Base-by-base conservation (phyloP, 35 echinoderm and acorn worm species). In the Anneissia japonica region DNA sequence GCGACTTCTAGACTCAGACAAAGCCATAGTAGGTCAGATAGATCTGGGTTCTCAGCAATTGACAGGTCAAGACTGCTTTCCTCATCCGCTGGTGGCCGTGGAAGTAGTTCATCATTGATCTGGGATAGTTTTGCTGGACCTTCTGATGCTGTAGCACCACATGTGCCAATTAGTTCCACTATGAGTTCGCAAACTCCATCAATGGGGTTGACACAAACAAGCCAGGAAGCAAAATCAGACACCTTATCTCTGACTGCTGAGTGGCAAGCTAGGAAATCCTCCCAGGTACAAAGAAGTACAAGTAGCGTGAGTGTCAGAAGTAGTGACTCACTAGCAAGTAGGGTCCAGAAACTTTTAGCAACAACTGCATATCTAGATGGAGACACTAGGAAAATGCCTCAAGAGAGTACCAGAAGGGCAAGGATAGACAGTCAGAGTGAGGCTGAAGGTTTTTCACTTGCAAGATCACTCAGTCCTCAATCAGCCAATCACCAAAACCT, bases 281-380 rank as follows among this genome's bases (percentile, higher is more conserved):
- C 51, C 2, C 51, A 64, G 21, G 51, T 64, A 64, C 51, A 78
- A 78, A 12, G 32, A 9, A 30, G 26, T 76, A 78, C n/a, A 82
- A 75, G 51, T 31, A 37, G 56, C 41, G 76, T 39, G 23, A 84
- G 74, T 39, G 46, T 32, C 19, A 46, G 78, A 29, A 83, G 77
- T 74, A 36, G 40, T 10, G 89, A 91, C 30, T 80, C 77, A 0
- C 45, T 91, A 7, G 72, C 82, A 16, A 86, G 83, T 35, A 85
- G 89, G 43, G 83, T 91, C 0, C 89, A 91, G 36, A 75, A 74
- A 26, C 37, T 81, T 30, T 30, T 81, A 5, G 79, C 79, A 30
- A 81, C n/a, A 30, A 81, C 79, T 37, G 79, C 79, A 35, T 81
- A 81, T 40, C 9, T 81, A 38, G 79, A 81, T 30, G 7, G 7